Evolutionary conservation across 1,140 invertebrate genomes (phyloP).

Genomic region (Chironomus tepperi): DNA sequence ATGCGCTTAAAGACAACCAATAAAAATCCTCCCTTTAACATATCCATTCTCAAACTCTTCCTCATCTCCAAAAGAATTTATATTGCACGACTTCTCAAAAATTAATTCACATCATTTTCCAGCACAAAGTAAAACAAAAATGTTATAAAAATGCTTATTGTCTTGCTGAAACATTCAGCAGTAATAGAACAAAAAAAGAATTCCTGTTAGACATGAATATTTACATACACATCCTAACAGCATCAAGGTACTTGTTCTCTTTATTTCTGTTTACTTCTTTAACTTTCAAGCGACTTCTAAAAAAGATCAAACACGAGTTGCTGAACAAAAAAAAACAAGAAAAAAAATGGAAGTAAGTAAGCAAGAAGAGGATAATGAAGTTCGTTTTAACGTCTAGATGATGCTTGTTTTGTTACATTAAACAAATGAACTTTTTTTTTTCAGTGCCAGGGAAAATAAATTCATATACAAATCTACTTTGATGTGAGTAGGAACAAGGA

Average conservation of each 20-base stretch:
- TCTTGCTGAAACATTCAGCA: no score
- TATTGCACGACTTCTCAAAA: no score
- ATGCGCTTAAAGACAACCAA: no score
- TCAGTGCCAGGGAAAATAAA: neutral
- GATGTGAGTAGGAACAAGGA: neutral
- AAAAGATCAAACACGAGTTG: neutral
- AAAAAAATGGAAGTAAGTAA: no score
- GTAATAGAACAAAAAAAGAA: neutral
- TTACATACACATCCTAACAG: neutral
- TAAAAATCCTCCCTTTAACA: no score
- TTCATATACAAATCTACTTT: neutral
- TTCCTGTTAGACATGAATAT: neutral
- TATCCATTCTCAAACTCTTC: no score
- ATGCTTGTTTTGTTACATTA: slow-evolving; percentile 22
- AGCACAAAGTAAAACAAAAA: no score
- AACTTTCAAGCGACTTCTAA: neutral
- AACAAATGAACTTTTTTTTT: slow-evolving; percentile 20
- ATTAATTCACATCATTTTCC: no score
- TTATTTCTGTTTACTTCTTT: neutral
- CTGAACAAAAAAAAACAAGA: no score
- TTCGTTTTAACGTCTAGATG: slow-evolving; percentile 3
- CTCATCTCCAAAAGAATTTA: no score
- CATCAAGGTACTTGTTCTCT: neutral
- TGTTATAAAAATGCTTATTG: no score
- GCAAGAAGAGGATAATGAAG: slow-evolving; percentile 16